Base-by-base conservation (phyloP, 2,113 vertebrate genomes). In the Erythrolamprus reginae region DNA sequence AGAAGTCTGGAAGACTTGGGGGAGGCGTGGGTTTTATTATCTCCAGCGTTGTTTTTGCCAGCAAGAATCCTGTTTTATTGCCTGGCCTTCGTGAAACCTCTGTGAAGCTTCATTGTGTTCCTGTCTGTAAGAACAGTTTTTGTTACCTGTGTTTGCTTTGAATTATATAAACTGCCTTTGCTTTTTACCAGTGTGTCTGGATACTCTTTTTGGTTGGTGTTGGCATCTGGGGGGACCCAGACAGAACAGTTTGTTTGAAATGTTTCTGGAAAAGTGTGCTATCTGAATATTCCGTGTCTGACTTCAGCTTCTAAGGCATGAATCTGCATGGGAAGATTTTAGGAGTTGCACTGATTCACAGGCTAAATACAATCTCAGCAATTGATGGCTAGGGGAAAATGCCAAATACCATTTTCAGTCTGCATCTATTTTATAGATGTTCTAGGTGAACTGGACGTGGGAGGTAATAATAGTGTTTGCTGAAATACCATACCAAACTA, bases 381-480 rank as follows among this genome's bases (percentile, higher is more conserved):
- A 52, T 42, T 58, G 42, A 87, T 87, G 65, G 3, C 42, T 56
- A 9, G 55, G 26, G 53, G 61, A 50, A 77, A 82, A 38, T 58
- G 52, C 45, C 61, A 24, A 48, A 56, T 82, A 23, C 26, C 52
- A 91, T 88, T 91, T 88, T 83, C 5, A 10, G 52, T n/a, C 65
- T 91, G 52, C 42, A 87, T 58, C 38, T 91, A 87, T 91, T 88
- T 88, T 88, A 82, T 82, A 88, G 45, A 82, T 48, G 42, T 15
- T 83, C 51, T 58, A 77, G 28, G 70, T 82, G 45, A 19, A n/a
- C 42, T 58, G 85, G 52, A 56, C 28, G 52, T 88, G 26, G 86
- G 70, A 88, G 51, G 90, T 91, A 91, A 88, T 91, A 83, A n/a
- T 33, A 88, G 52, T 56, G 70, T 83, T 83, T n/a, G 38, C 28